Conservation (phyloP, 2,113 vertebrate genomes). For the Salvelinus fontinalis region DNA sequence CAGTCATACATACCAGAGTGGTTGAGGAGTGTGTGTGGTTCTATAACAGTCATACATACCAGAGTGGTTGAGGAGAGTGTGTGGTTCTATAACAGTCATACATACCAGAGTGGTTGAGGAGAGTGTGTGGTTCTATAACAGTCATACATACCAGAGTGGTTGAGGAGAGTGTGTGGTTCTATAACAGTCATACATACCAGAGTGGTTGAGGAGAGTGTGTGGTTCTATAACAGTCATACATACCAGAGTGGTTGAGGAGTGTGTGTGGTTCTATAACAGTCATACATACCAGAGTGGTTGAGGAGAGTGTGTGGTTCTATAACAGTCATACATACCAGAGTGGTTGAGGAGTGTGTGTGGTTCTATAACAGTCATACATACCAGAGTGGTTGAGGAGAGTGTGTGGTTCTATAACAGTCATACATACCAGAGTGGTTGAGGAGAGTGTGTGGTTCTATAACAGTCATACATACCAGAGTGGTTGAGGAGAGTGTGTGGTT, state of each 20-base stretch:
- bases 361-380: too few relatives aligned
- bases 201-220: neutral
- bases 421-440: neutral
- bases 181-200: too few relatives aligned
- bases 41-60: too few relatives aligned
- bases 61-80: neutral
- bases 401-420: too few relatives aligned
- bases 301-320: neutral
- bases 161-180: neutral
- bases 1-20: neutral
- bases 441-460: neutral
- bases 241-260: neutral
- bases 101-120: neutral
- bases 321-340: neutral
- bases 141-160: neutral
- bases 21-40: neutral
- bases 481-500: neutral
- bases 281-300: neutral
- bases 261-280: neutral
- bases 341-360: neutral
- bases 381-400: neutral
- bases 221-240: too few relatives aligned
- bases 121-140: neutral
- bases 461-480: neutral
- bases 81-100: too few relatives aligned